Percentiles rank a stretch among this genome's conserved stretches.
Evolutionary conservation across 2,797 vertebrate genomes (phyloP).

Genomic region (Smutsia temminckii): DNA sequence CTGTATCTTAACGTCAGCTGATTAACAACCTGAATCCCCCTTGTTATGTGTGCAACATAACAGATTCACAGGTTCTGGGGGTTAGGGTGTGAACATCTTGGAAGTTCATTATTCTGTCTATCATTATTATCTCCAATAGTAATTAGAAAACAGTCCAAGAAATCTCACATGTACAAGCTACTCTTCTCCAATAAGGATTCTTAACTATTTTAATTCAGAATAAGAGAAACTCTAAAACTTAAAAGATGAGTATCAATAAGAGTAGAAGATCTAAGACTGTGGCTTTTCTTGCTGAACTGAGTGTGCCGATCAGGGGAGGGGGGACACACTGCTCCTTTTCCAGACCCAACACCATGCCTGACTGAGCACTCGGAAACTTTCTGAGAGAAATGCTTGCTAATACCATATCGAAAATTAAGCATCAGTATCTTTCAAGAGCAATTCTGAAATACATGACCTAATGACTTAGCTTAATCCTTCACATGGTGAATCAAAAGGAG

Average conservation of each 20-base stretch:
- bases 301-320: background rate
- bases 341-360: background rate
- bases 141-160: constrained; percentile 10
- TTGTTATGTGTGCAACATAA: background rate
- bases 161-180: background rate
- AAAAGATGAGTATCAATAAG: background rate
- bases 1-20: background rate
- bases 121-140: background rate
- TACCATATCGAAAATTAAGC: background rate
- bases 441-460: background rate
- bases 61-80: background rate
- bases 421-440: background rate
- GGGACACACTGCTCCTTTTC: background rate
- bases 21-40: background rate
- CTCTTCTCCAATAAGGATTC: background rate
- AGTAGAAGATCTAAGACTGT: background rate
- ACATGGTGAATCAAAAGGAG: background rate
- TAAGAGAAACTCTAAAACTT: background rate
- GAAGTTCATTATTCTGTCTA: background rate
- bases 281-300: background rate
- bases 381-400: background rate
- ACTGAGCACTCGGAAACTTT: background rate
- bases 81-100: background rate
- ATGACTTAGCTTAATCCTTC: background rate
- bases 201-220: background rate